Base-by-base conservation (phyloP, 2,113 vertebrate species). In the Misgurnus anguillicaudatus region DNA sequence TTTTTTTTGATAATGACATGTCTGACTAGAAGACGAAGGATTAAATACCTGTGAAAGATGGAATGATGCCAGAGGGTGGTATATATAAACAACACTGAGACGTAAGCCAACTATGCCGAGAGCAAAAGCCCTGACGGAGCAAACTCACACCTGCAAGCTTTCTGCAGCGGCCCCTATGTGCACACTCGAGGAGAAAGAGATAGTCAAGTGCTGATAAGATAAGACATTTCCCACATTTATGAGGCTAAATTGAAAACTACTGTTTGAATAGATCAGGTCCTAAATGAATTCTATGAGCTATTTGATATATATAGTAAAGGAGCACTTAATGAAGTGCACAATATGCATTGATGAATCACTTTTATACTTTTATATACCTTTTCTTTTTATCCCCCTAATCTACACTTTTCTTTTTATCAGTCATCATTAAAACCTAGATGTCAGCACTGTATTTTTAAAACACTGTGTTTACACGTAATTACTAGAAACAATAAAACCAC, bases 401-500 rank as follows among this genome's bases (percentile, higher is more conserved):
- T n/a, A 19, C 62, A 64, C 80, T 45, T 63, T 55, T 45, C 78
- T 69, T 77, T 21, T 69, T 65, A 31, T 74, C 73, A 80, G 65
- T 69, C 73, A 80, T 77, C 24, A 57, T 80, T 53, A 63, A 84
- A 82, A 51, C 66, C 55, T 62, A 45, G 39, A 74, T 80, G 62
- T 85, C 83, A 82, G 83, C 58, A 82, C 82, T 80, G 79, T n/a
- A 62, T 62, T 67, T 68, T 77, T 61, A 80, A 82, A 79, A 80
- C 53, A 72, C 77, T 74, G 72, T 79, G 57, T 82, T 82, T 82
- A 68, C 66, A 85, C 79, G 66, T 77, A 82, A 85, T 82, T 82
- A 85, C 77, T 79, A 66, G 68, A 80, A 75, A 85, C 77, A 85
- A 85, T 63, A 80, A 77, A 76, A 79, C 72, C 63, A 68, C 83